A percentile compares a stretch with the other conserved stretches of the same genome.
These are phyloP conservation scores for Ellobius talpinus DNA, from an alignment of 2,113 vertebrate species.

Conservation along the genomic window DNA sequence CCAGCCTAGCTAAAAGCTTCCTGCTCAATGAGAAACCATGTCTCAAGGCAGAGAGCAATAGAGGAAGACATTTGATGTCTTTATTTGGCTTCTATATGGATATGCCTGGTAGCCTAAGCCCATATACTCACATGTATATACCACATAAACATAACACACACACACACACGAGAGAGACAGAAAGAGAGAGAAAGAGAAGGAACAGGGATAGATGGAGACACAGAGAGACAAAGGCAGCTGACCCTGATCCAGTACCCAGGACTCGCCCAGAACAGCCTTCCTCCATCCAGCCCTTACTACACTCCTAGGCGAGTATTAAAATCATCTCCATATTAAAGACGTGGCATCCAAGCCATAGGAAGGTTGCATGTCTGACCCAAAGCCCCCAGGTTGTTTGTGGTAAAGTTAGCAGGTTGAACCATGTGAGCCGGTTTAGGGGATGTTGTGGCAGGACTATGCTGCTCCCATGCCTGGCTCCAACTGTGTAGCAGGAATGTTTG, in stretches of 20 bases:
- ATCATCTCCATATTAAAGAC: not conserved
- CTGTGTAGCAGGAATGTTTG: not conserved
- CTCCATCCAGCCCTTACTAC: not conserved
- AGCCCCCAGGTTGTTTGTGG: not conserved
- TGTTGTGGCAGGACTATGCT: not conserved
- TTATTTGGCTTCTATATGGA: not conserved
- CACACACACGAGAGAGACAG: not conserved
- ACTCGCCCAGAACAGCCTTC: not conserved
- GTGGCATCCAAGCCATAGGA: too few species aligned
- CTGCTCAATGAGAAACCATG: not conserved
- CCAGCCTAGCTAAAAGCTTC: not conserved
- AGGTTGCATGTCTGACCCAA: not conserved
- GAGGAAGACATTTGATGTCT: not conserved
- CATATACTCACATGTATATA: too few species aligned
- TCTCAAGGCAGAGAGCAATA: not conserved
- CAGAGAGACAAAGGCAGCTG: too few species aligned
- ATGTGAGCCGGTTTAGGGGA: not conserved
- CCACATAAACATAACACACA: not conserved
- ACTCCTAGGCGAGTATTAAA: not conserved
- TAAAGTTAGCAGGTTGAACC: not conserved
- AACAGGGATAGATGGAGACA: not conserved
- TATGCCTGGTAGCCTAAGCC: not conserved
- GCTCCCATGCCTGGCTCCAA: rapidly evolving
- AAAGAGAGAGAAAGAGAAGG: not conserved
- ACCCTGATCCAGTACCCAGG: not conserved